Evolutionary conservation across 2,797 vertebrate species (phyloP), one percentile per base, ranked within the genome.

Genomic region (Halcyon chelicuti): DNA sequence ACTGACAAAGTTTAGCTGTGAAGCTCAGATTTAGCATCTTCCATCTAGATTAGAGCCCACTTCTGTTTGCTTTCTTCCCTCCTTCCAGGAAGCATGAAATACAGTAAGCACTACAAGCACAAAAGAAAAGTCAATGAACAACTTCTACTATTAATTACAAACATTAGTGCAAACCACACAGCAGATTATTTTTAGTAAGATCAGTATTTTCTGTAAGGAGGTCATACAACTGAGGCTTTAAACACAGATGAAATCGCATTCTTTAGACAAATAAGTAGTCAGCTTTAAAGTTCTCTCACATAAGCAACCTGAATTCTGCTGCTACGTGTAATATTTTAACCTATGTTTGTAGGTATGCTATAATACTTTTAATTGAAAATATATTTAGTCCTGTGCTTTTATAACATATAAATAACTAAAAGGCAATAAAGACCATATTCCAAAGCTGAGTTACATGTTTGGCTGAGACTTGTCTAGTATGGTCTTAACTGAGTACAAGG

Each of bases 111-210:
- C 54, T 80, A 85, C 21, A 61, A 93, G 63, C 57, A 92, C 49
- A 77, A 57, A 91, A 78, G 40, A 63, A 68, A 92, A 92, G 22
- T 67, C 68, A 82, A 39, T 12, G 14, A 95, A 91, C 58, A 86
- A 4, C 14, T 67, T 58, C 75, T 51, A 62, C 66, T 58, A 74
- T 68, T 96, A 93, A 88, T 94, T 95, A 96, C 82, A 95, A 96
- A 88, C 22, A 77, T 90, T 91, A 97, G 96, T 96, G 96, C 96
- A 97, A 97, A 95, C 76, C 73, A 94, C 80, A 81, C 72, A 96
- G 93, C 82, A 96, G 81, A 78, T 67, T 84, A 88, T 73, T 87
- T 88, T 90, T 47, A 92, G 83, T 67, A 88, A 14, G 13, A 52
- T 92, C 90, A 83, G 55, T 81, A 46, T 86, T 93, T 91, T 92